Base-by-base conservation (phyloP, 2,113 vertebrate species). In the Entelurus aequoreus region DNA sequence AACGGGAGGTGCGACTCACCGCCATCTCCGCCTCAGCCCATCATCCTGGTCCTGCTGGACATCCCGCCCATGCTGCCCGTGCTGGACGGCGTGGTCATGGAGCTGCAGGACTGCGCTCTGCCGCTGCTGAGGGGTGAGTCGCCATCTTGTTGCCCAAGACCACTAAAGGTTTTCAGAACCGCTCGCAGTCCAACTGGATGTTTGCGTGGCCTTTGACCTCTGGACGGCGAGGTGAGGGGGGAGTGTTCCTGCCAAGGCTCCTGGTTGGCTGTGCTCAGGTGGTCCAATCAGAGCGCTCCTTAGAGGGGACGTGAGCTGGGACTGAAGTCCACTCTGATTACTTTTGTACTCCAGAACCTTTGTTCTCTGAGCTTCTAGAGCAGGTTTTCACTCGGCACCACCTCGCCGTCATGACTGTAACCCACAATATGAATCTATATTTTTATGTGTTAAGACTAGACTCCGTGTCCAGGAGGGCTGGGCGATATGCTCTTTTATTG, bases 21-120 rank as follows among this genome's bases (percentile, higher is more conserved):
- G 15, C 10, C 47, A 14, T 48, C 21, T 36, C 16, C 19, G 6
- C 19, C 35, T 12, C 80, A 99, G 97, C 92, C 94, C 57, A 88
- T 99, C 73, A 65, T 89, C 76, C 91, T 98, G 76, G 82, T 96
- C 53, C 90, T 99, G 28, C 77, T 98, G 90, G 96, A 98, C 80
- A 98, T 99, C 65, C 90, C 94, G 6, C 94, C 95, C 47, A 98
- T 97, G 95, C 86, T 98, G 91, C 88, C 92, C 0, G 96, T 98
- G 0, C 69, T 98, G 81, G 92, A 96, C 0, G 96, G 97, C 1
- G 95, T 98, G 6, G 90, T 99, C 71, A 98, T 99, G 97, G 97
- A 99, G 84, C 90, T 98, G 67, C 95, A 98, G 86, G 97, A 99
- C 81, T 98, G 95, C 74, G 94, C 95, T 61, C 91, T 97, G 60